Evolutionary conservation across 2,888 invertebrate genomes (phyloP), one percentile per base, ranked within the genome.

Genomic region (Pomacea canaliculata): DNA sequence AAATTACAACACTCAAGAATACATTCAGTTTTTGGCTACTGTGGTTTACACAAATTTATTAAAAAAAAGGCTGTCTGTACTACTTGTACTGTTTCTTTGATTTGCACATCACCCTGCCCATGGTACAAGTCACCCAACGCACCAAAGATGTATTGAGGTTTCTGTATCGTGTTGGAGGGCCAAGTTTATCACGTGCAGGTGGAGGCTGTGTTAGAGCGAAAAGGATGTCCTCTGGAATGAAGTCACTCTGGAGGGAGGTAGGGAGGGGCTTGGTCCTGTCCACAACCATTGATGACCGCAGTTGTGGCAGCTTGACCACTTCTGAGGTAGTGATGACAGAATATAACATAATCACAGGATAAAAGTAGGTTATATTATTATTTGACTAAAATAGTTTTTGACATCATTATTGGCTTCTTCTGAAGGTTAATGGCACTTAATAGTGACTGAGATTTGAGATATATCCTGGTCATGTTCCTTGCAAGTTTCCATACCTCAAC

Each of bases 211-310:
- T 89, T 23, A 91, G 85, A 19, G 90, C 89, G 81, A 89, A 83
- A 66, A 91, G 80, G 19, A 91, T 81, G 79, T 91, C 90, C 18
- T 89, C 88, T 9, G 91, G 90, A 7, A 91, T 78, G 77, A 89
- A 90, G 79, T 90, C 90, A 82, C 88, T 88, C 80, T 89, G 88
- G 13, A 88, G 79, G 4, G 87, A 87, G 8, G 88, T 88, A 4
- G 88, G 86, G 18, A 88, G 83, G 1, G 88, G 88, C 73, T 87
- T 85, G 10, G 76, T 81, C 63, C 79, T 84, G 76, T 88, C 87
- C 59, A 87, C 63, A 49, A 85, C 66, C 71, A 77, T 77, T 80
- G 85, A 85, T 65, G 73, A 81, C 60, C 81, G 83, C 19, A 88
- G 73, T 51, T 85, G 85, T 12, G 89, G 87, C 56, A 89, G 77